Evolutionary conservation across 2,113 vertebrate genomes (phyloP).

Genomic region (Podilymbus podiceps): DNA sequence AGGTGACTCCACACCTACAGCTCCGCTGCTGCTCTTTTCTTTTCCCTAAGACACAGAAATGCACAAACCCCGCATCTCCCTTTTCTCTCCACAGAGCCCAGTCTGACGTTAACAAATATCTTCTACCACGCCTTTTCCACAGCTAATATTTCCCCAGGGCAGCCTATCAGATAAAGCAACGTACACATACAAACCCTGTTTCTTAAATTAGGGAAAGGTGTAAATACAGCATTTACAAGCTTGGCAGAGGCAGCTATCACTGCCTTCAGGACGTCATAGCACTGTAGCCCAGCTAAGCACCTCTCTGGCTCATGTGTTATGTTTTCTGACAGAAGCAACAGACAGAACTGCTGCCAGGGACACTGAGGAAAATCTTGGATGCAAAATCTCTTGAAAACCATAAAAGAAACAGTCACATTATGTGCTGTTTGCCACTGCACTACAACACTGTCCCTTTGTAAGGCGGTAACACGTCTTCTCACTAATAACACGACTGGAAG

Average conservation of each 20-base stretch:
- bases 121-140: neutral
- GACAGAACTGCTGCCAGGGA: neutral
- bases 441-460: neutral
- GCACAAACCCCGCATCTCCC: neutral
- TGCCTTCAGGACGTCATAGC: neutral
- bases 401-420: neutral
- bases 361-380: neutral
- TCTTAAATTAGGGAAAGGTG: neutral
- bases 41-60: neutral
- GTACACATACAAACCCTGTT: neutral
- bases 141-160: neutral
- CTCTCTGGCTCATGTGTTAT: neutral
- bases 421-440: neutral
- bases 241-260: neutral
- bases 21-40: slow-evolving; percentile 43
- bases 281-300: neutral
- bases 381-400: neutral
- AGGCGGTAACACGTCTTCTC: neutral
- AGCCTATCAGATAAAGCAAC: neutral
- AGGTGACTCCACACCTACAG: slow-evolving; percentile 41
- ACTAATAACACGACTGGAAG: accelerated
- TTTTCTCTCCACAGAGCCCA: neutral
- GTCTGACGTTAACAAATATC: neutral
- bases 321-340: neutral
- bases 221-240: neutral